phyloP scores from a whole-genome alignment of 2,888 invertebrate genomes.

The Lordiphosa andalusiaca region DNA sequence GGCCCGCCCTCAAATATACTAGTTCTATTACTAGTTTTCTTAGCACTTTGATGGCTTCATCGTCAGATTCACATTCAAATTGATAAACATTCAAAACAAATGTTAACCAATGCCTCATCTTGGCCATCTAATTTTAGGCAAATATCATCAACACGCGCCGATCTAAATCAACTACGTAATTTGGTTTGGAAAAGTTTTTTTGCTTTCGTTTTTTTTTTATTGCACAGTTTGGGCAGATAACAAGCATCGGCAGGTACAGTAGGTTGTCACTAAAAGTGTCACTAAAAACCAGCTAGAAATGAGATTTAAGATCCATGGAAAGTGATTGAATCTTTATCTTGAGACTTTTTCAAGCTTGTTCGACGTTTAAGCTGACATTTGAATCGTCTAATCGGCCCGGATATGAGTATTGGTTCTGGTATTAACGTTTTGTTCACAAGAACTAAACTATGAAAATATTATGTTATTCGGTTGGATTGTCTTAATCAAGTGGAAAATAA shows the following conservation, averaged over 20 bases:
- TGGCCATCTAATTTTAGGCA: slow-evolving; percentile 49
- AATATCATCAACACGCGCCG: slow-evolving; percentile 36
- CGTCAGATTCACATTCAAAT: slow-evolving; percentile 20
- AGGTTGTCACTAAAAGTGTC: too few relatives aligned
- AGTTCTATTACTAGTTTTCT: slow-evolving; percentile 15
- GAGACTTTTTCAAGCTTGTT: too few relatives aligned
- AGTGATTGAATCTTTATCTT: too few relatives aligned
- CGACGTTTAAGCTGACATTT: too few relatives aligned
- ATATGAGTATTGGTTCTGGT: too few relatives aligned
- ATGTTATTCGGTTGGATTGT: too few relatives aligned
- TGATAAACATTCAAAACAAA: slow-evolving; percentile 8
- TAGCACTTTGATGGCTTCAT: slow-evolving; percentile 31
- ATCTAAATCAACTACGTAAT: slow-evolving; percentile 37
- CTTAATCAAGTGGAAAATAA: too few relatives aligned
- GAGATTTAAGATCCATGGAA: too few relatives aligned
- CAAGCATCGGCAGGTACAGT: slow-evolving; percentile 19
- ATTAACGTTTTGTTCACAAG: too few relatives aligned
- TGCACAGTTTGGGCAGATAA: slow-evolving; percentile 40
- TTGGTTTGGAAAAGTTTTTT: slow-evolving; percentile 26
- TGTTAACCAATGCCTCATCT: background rate
- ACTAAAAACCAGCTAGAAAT: too few relatives aligned
- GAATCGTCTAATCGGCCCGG: too few relatives aligned
- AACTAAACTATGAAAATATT: too few relatives aligned
- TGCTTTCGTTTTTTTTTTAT: slow-evolving; percentile 16
- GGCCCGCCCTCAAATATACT: slow-evolving; percentile 17